Evolutionary conservation across 2,113 vertebrate genomes (phyloP).

Genomic region (Dipodomys ordii): DNA sequence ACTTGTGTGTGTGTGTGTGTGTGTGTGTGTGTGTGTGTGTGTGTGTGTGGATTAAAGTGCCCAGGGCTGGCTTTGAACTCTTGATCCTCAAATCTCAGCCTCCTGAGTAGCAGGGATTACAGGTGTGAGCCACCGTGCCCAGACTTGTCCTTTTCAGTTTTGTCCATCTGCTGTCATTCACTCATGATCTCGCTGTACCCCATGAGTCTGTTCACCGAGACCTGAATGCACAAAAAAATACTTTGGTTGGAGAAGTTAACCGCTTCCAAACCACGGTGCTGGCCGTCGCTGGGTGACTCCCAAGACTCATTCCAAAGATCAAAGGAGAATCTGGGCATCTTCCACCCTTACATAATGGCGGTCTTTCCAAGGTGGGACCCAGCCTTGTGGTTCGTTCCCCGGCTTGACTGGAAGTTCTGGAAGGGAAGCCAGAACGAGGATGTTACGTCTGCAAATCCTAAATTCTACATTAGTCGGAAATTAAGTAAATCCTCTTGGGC

Average conservation of each 20-base stretch:
- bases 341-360: slow-evolving; percentile 70
- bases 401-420: slow-evolving; percentile 70
- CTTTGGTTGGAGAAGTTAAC: slow-evolving; percentile 61
- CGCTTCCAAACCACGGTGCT: slow-evolving; percentile 55
- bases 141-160: neutral
- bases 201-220: slow-evolving; percentile 4
- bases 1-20: no score
- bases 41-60: no score
- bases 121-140: no score
- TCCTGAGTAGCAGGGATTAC: no score
- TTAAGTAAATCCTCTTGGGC: slow-evolving; percentile 65
- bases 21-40: no score
- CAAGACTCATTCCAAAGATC: slow-evolving; percentile 64
- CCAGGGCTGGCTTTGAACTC: no score
- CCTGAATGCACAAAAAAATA: neutral
- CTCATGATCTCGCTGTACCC: neutral
- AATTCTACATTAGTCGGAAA: slow-evolving; percentile 64
- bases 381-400: slow-evolving; percentile 48
- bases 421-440: slow-evolving; percentile 58
- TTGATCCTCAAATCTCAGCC: no score
- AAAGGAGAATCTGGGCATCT: slow-evolving; percentile 24
- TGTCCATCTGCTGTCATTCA: slow-evolving; percentile 2
- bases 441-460: slow-evolving; percentile 40
- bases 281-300: slow-evolving; percentile 20
- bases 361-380: slow-evolving; percentile 45